Base-by-base conservation (phyloP, 2,888 invertebrate genomes). In the Philhelius pedissequus region DNA sequence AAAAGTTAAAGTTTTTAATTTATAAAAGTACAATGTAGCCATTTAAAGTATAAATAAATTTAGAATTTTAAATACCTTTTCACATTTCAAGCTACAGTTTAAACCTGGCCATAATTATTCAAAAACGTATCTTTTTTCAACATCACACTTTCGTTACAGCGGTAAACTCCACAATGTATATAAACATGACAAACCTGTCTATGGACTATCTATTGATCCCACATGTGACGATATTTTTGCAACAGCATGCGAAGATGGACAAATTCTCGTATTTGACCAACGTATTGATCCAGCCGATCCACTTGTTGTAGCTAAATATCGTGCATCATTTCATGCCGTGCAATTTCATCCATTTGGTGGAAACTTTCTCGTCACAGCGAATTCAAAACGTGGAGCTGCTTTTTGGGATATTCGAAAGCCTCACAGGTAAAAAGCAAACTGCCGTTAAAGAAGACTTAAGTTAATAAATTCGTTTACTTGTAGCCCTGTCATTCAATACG, bases 181-280 rank as follows among this genome's bases (percentile, higher is more conserved):
- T 88, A 93, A 95, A 25, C 97, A 98, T 89, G 96, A 96, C 87
- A 96, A 97, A 87, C 97, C 98, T 0, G 97, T 98, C 0, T 98
- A 98, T 91, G 96, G 97, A 62, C 92, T 98, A 60, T 96, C 96
- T 86, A 94, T 97, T 64, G 96, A 98, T 91, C 97, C 98, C 0
- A 94, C 94, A 89, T 96, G 97, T 90, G 95, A 96, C 86, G 94
- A 94, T 88, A 93, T 98, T 5, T 95, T 98, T 88, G 94, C 96
- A 27, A 97, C 97, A 56, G 98, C 98, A 7, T 97, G 97, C 76
- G 98, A 98, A 90, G 97, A 98, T 92, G 98, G 98, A 3, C 93
- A 96, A 81, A 93, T 98, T 81, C 93, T 97, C 45, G 93, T 98
- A 35, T 97, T 96, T 91, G 98, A 99, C 90, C 94, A 91, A 30